A percentile compares a stretch with the other conserved stretches of the same genome.
Conservation (phyloP, 1,140 invertebrate genomes). For the Cecropterus lyciades region DNA sequence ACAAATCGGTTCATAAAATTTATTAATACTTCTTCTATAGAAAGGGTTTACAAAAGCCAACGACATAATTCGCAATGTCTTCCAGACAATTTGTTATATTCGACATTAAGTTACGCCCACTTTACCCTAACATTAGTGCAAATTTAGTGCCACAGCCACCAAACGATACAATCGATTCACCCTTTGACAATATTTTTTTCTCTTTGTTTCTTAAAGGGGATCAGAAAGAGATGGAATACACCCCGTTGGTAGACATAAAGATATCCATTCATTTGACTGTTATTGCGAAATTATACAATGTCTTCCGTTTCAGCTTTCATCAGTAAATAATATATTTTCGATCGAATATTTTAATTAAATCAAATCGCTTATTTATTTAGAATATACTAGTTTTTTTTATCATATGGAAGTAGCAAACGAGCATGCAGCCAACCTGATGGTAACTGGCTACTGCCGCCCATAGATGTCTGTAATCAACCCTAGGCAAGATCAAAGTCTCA, state of each 20-base stretch:
- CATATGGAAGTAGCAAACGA: too few relatives aligned
- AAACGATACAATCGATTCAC: constrained; percentile 47
- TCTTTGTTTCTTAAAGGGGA: constrained; percentile 23
- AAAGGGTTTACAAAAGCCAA: constrained; percentile 1
- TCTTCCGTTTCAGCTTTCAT: constrained; percentile 28
- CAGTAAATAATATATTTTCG: too few relatives aligned
- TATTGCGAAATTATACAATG: constrained; percentile 63
- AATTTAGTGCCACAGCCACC: constrained; percentile 50
- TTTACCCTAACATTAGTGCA: constrained; percentile 60
- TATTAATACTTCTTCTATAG: not conserved
- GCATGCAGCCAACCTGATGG: too few relatives aligned
- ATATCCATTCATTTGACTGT: constrained; percentile 50
- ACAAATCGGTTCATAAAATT: not conserved
- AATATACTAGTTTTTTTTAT: too few relatives aligned
- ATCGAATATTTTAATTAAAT: too few relatives aligned
- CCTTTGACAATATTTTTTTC: constrained; percentile 43
- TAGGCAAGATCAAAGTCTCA: too few relatives aligned
- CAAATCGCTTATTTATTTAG: too few relatives aligned
- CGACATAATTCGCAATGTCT: constrained; percentile 37
- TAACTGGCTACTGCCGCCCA: too few relatives aligned
- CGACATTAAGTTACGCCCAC: constrained; percentile 69
- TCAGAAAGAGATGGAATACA: constrained; percentile 39
- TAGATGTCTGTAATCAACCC: too few relatives aligned
- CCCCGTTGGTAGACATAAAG: constrained; percentile 45
- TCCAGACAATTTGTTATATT: constrained; percentile 72